Base-by-base conservation (phyloP, 2,888 invertebrate species). In the Gasteruption jaculator region DNA sequence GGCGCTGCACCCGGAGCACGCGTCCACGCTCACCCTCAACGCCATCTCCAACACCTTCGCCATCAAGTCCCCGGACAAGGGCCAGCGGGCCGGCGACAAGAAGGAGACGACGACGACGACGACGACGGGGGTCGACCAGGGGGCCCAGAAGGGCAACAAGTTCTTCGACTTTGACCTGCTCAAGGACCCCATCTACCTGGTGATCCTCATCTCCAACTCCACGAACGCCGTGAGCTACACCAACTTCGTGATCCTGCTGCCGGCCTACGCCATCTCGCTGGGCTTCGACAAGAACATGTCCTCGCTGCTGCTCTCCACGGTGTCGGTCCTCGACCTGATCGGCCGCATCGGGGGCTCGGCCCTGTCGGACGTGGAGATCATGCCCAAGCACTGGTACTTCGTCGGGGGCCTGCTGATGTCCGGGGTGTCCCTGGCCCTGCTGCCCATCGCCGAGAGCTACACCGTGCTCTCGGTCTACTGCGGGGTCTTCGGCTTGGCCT, bases 161-260 rank as follows among this genome's bases (percentile, higher is more conserved):
- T 85, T 87, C 57, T 86, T 90, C 57, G 89, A 90, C 59, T 58
- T 85, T 0, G 76, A 82, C 15, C 68, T 91, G 1, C 65, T 91
- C 0, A 83, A 77, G 63, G 88, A 91, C 62, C 88, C 89, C 0
- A 77, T 88, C 34, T 91, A 89, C 60, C 73, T 91, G 40, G 82
- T 91, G 0, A 88, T 91, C 44, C 65, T 91, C 14, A 82, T 90
- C 58, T 90, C 89, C 0, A 90, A 89, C 58, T 89, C 86, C 30
- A 88, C 90, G 0, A 87, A 85, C 48, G 91, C 90, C 1, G 86
- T 91, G 35, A 86, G 89, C 45, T 90, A 89, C 57, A 90, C 90
- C 0, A 91, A 91, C 61, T 89, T 91, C 53, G 83, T 89, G 2
- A 89, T 91, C 35, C 63, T 90, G 12, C 76, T 91, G 14, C 90